Base-by-base conservation (phyloP, 2,113 vertebrate genomes). In the Tetraodon nigroviridis region DNA sequence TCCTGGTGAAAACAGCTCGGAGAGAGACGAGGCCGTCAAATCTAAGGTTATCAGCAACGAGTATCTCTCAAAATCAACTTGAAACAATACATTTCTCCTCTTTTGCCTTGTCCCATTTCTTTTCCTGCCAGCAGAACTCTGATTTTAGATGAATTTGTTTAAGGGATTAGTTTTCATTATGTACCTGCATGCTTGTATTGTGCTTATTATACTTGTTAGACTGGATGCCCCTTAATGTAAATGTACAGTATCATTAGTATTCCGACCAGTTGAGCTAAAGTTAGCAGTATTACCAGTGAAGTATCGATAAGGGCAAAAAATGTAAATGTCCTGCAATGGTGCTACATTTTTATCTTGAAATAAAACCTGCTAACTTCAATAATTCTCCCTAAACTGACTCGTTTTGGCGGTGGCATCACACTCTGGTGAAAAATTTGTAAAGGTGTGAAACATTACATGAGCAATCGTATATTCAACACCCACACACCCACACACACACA, bases 261-360 rank as follows among this genome's bases (percentile, higher is more conserved):
- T 37, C 7, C 12, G 11, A 11, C 32, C 32, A 11, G 11, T 47
- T 51, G 17, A 76, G 51, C 42, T 65, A 22, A 37, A 69, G 56
- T 56, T 65, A 58, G 21, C 46, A 55, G 21, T 37, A 12, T 37
- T 10, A 37, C 10, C 4, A 37, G 32, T 37, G 32, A 12, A 11
- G 32, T 37, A 37, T 37, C 32, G 1, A 2, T 37, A 37, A 37
- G 32, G 32, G 32, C 32, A 37, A 12, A 37, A 37, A 11, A 11
- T 37, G 32, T 37, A 37, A 37, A 37, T 37, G 32, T 11, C 58
- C 53, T 67, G 19, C 65, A 57, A 76, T 80, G 80, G 83, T 87
- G 84, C 82, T 86, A 82, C 87, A 86, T 88, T 86, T 88, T 48
- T 77, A 61, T 74, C 61, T 63, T 74, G 63, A 64, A 84, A 82